A percentile compares a stretch with the other conserved stretches of the same genome.
These are phyloP conservation scores for Coenobita brevimanus DNA, from an alignment of 1,140 invertebrate species.

Conservation along the genomic window DNA sequence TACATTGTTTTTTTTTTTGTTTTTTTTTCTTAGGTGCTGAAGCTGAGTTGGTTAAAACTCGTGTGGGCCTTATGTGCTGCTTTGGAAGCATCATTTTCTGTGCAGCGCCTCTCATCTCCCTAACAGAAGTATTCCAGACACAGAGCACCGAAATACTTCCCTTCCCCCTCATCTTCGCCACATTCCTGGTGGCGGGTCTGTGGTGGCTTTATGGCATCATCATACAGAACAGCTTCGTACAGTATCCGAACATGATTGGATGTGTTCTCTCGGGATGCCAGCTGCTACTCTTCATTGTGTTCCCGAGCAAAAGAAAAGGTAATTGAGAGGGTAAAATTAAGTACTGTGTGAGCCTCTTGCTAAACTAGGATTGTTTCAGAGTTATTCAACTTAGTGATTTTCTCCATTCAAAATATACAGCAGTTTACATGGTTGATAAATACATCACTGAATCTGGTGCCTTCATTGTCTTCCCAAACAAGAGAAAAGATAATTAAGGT, in stretches of 20 bases:
- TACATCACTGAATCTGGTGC: too few relatives aligned
- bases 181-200: conserved; percentile 37
- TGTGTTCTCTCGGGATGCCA: conserved; percentile 36
- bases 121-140: conserved; percentile 42
- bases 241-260: conserved; percentile 55
- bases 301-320: conserved; percentile 54
- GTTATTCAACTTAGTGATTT: too few relatives aligned
- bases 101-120: conserved; percentile 48
- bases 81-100: conserved; percentile 46
- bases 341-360: too few relatives aligned
- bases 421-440: too few relatives aligned
- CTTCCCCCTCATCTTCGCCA: conserved; percentile 44
- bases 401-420: too few relatives aligned
- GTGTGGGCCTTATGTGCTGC: conserved; percentile 40
- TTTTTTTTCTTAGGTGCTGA: background rate
- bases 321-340: too few relatives aligned
- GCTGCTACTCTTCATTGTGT: conserved; percentile 51
- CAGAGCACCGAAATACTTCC: conserved; percentile 36
- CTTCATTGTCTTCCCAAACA: too few relatives aligned
- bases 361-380: too few relatives aligned
- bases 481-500: too few relatives aligned
- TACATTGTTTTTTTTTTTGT: too few relatives aligned
- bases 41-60: background rate
- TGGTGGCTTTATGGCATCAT: conserved; percentile 53
- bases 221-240: conserved; percentile 49